phyloP scores from a whole-genome alignment of 2,888 invertebrate genomes.

The Malacosoma neustria region DNA sequence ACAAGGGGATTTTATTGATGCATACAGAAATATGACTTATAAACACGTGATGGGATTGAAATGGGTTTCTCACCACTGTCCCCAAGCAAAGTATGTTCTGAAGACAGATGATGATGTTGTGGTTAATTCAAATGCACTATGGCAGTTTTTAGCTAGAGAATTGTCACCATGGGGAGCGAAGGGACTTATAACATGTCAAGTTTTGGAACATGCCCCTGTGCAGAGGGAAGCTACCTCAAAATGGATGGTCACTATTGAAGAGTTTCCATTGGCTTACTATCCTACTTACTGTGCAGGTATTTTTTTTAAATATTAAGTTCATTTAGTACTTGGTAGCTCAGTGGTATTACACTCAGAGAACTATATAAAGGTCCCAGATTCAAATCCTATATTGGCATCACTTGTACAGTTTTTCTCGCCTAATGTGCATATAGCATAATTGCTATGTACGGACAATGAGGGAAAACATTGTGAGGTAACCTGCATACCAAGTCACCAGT shows the following conservation, averaged over 20 bases:
- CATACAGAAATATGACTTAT: conserved; percentile 88
- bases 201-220: conserved; percentile 58
- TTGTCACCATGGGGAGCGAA: conserved; percentile 76
- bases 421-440: too few species aligned
- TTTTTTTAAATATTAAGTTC: too few species aligned
- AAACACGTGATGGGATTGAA: conserved; percentile 89
- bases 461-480: too few species aligned
- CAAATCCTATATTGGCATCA: too few species aligned
- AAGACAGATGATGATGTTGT: conserved; percentile 87
- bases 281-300: conserved; percentile 84
- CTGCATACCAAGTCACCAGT: too few species aligned
- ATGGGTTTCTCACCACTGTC: conserved; percentile 83
- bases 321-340: too few species aligned
- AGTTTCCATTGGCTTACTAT: conserved; percentile 78
- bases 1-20: conserved; percentile 84
- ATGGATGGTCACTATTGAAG: conserved; percentile 82
- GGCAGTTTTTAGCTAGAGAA: conserved; percentile 72
- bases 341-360: too few species aligned
- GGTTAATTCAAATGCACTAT: conserved; percentile 78
- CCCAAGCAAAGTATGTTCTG: conserved; percentile 78
- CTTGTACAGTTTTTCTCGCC: too few species aligned
- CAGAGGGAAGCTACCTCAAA: conserved; percentile 80
- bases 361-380: too few species aligned
- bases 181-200: conserved; percentile 78
- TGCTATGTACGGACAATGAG: too few species aligned